Percentiles rank a stretch among this genome's conserved stretches.
Conservation (phyloP, 1,140 invertebrate species). For the Lethocerus indicus region DNA sequence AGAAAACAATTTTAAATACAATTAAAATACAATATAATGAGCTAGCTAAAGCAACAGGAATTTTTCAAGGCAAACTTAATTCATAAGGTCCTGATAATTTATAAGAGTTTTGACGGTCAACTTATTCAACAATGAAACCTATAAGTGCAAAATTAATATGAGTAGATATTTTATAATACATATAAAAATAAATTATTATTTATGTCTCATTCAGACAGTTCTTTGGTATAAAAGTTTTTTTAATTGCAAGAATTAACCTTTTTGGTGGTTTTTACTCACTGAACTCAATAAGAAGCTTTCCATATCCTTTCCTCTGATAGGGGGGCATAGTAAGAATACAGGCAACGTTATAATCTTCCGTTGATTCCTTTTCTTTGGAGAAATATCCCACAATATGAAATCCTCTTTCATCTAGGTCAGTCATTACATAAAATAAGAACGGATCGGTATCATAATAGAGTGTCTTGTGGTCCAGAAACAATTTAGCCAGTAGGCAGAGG, state of each 20-base stretch:
- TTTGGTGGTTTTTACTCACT: constrained; percentile 52
- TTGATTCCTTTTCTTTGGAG: constrained; percentile 99
- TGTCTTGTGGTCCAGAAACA: constrained; percentile 98
- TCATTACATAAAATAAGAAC: constrained; percentile 98
- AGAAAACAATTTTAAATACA: constrained; percentile 16
- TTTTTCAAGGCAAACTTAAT: too few species aligned
- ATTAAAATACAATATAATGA: too few species aligned
- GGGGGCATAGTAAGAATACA: constrained; percentile 98
- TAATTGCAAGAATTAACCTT: too few species aligned
- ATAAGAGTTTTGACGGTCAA: too few species aligned
- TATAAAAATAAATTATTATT: too few species aligned
- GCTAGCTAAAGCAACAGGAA: too few species aligned
- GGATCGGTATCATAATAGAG: constrained; percentile 99
- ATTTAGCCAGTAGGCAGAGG: constrained; percentile 89
- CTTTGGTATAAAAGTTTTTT: too few species aligned
- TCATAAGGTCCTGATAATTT: too few species aligned
- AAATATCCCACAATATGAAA: constrained; percentile 99
- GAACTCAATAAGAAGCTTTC: constrained; percentile 97
- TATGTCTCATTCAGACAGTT: too few species aligned
- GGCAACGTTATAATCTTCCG: constrained; percentile 98
- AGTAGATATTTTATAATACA: too few species aligned
- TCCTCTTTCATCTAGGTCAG: constrained; percentile 69
- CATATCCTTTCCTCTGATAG: constrained; percentile 96
- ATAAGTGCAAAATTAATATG: too few species aligned
- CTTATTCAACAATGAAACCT: too few species aligned